Percentiles rank a stretch among this genome's conserved stretches.
Conservation (phyloP, 2,888 invertebrate genomes). For the Epinotia nisella region DNA sequence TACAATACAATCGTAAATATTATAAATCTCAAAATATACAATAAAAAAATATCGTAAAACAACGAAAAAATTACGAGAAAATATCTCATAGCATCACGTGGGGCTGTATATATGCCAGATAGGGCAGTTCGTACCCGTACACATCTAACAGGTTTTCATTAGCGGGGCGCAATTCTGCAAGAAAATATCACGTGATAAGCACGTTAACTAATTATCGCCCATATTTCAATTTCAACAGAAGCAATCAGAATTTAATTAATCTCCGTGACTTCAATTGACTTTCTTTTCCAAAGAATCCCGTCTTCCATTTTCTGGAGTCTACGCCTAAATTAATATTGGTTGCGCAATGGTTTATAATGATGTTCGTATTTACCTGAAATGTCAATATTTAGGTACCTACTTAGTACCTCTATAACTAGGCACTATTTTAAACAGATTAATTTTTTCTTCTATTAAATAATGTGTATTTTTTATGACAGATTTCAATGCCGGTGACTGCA, state of each 20-base stretch:
- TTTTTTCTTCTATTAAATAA: too few relatives aligned
- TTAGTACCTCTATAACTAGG: background rate
- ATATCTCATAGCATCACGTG: background rate
- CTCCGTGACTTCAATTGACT: constrained; percentile 48
- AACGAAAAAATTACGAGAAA: background rate
- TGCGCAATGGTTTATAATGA: constrained; percentile 76
- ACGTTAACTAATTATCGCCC: constrained; percentile 7
- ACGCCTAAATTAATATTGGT: constrained; percentile 76
- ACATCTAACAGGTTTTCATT: constrained; percentile 75
- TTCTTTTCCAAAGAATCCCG: constrained; percentile 77
- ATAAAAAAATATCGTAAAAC: background rate
- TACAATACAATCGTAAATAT: background rate
- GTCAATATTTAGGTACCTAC: constrained; percentile 6
- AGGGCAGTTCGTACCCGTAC: constrained; percentile 69
- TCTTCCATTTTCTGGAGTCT: constrained; percentile 63
- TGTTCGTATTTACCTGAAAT: constrained; percentile 74
- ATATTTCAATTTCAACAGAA: constrained; percentile 14
- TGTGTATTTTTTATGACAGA: too few relatives aligned
- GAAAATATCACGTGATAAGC: constrained; percentile 36
- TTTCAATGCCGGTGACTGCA: too few relatives aligned
- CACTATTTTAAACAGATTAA: too few relatives aligned
- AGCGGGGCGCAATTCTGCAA: constrained; percentile 70
- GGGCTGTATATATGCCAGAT: constrained; percentile 77
- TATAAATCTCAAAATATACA: background rate
- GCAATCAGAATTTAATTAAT: constrained; percentile 30